These are phyloP conservation scores for Melanocharis versteri DNA, from an alignment of 2,113 vertebrate species.

Conservation along the genomic window DNA sequence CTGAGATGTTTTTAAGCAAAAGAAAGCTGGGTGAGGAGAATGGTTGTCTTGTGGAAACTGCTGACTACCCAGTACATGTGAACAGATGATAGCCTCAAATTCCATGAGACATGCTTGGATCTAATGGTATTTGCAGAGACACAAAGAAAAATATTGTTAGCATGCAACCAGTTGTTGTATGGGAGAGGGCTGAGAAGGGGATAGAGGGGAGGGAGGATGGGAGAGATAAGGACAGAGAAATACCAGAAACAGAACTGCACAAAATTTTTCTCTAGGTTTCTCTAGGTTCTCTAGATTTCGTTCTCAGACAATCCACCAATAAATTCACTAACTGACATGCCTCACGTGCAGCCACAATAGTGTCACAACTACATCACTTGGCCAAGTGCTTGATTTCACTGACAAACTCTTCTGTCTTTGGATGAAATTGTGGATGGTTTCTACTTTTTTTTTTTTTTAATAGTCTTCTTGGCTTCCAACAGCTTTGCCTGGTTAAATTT, in stretches of 20 bases:
- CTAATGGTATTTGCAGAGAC: neutral
- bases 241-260: neutral
- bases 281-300: neutral
- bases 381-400: neutral
- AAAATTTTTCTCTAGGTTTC: too few relatives aligned
- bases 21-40: neutral
- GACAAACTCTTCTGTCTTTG: neutral
- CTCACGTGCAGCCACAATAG: neutral
- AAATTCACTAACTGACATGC: neutral
- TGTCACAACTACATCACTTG: neutral
- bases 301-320: neutral
- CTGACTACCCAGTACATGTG: neutral
- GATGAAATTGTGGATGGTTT: neutral
- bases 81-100: neutral
- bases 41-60: neutral
- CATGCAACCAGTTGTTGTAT: neutral
- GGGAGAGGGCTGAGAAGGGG: neutral
- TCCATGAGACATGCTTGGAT: neutral
- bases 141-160: conserved; percentile 6
- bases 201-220: neutral
- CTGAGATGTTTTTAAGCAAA: neutral
- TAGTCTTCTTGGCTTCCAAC: conserved; percentile 14
- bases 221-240: neutral
- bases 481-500: conserved; percentile 37
- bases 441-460: neutral